These are phyloP conservation scores for Sarcophaga bullata DNA, from an alignment of 1,140 invertebrate species.

Conservation along the genomic window DNA sequence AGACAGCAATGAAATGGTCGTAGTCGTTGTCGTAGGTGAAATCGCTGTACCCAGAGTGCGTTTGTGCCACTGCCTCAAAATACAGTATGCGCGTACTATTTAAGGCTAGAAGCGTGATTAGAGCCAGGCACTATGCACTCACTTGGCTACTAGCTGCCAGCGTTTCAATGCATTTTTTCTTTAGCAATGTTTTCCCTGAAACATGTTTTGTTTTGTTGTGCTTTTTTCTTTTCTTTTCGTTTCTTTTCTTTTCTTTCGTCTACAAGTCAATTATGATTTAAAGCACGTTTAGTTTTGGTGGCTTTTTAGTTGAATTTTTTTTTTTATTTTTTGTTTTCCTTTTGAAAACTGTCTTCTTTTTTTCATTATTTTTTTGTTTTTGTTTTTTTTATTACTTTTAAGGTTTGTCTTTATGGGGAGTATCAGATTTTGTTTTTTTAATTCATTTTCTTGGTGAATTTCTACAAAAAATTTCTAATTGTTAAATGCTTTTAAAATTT, in stretches of 20 bases:
- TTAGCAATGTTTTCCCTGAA: background rate
- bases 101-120: background rate
- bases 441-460: background rate
- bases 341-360: too few relatives aligned
- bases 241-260: background rate
- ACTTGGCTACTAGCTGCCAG: conserved; percentile 1
- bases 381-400: background rate
- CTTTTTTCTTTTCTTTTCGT: too few relatives aligned
- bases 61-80: background rate
- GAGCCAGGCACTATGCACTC: background rate
- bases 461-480: conserved; percentile 21
- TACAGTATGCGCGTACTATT: background rate
- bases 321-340: background rate
- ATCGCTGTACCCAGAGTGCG: conserved; percentile 19
- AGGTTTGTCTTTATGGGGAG: background rate
- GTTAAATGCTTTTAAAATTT: background rate
- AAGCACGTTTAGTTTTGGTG: conserved; percentile 11
- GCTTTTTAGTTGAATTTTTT: background rate
- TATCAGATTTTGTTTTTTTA: background rate
- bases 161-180: background rate
- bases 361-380: background rate
- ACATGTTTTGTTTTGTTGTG: background rate
- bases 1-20: background rate
- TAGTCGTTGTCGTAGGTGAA: conserved; percentile 1
- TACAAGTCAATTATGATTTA: conserved; percentile 14